Evolutionary conservation across 2,888 invertebrate species (phyloP).

Genomic region (Pimpla rufipes): DNA sequence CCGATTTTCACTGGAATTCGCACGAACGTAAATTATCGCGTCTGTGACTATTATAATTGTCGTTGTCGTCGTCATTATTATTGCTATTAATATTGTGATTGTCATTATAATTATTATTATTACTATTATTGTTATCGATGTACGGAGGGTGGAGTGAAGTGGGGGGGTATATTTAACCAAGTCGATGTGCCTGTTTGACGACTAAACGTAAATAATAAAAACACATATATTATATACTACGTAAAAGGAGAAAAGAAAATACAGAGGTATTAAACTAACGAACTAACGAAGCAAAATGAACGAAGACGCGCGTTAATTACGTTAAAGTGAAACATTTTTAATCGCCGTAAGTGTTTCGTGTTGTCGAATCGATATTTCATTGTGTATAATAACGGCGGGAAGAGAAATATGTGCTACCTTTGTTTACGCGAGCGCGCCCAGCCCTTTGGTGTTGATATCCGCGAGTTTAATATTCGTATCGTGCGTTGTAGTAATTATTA

Average conservation of each 20-base stretch:
- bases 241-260: slow-evolving; percentile 33
- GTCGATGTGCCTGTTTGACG: slow-evolving; percentile 84
- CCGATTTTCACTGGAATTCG: slow-evolving; percentile 26
- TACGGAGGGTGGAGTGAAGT: slow-evolving; percentile 34
- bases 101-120: slow-evolving; percentile 18
- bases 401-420: neutral
- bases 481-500: slow-evolving; percentile 6
- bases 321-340: slow-evolving; percentile 63
- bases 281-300: slow-evolving; percentile 53
- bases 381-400: slow-evolving; percentile 24
- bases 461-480: slow-evolving; percentile 20
- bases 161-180: slow-evolving; percentile 79
- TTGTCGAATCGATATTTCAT: slow-evolving; percentile 50
- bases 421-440: neutral
- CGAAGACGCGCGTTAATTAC: slow-evolving; percentile 55
- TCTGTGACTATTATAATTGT: slow-evolving; percentile 12
- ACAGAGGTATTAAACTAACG: slow-evolving; percentile 36
- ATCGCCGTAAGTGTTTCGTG: slow-evolving; percentile 72
- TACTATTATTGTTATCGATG: slow-evolving; percentile 55
- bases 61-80: slow-evolving; percentile 49
- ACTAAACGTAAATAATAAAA: slow-evolving; percentile 76
- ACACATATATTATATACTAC: slow-evolving; percentile 62
- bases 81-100: slow-evolving; percentile 36
- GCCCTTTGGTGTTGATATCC: neutral
- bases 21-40: slow-evolving; percentile 36